These are phyloP conservation scores for Pseudolaguvia tuberculata DNA, from an alignment of 2,113 vertebrate genomes.

Conservation along the genomic window DNA sequence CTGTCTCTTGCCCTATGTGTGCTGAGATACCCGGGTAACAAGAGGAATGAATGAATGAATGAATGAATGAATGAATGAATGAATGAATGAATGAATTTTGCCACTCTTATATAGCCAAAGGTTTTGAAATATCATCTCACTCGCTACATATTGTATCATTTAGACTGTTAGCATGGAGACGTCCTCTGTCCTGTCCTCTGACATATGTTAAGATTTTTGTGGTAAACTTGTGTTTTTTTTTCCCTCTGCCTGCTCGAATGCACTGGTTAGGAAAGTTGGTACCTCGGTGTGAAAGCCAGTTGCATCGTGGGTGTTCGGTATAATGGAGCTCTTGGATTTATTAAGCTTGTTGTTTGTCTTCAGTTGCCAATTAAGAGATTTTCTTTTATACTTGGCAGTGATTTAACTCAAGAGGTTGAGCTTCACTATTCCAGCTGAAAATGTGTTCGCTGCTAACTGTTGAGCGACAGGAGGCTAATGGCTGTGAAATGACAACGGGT, in stretches of 20 bases:
- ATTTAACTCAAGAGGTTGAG: constrained; percentile 1
- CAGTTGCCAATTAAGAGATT: constrained; percentile 8
- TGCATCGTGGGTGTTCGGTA: neutral
- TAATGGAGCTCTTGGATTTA: constrained; percentile 19
- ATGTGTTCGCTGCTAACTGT: constrained; percentile 10
- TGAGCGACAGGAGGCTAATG: constrained; percentile 9
- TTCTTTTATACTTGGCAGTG: constrained; percentile 4
- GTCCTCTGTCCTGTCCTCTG: neutral
- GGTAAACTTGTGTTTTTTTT: neutral
- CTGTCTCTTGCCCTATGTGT: too few species aligned
- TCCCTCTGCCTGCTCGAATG: neutral
- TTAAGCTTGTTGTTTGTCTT: constrained; percentile 6
- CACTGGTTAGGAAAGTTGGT: constrained; percentile 12
- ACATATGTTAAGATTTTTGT: neutral
- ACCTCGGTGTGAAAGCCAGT: constrained; percentile 16
- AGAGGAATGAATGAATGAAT: too few species aligned
- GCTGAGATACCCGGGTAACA: too few species aligned
- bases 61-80: too few species aligned
- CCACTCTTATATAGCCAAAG: neutral
- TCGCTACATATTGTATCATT: constrained; percentile 5
- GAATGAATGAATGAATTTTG: neutral
- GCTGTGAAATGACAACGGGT: neutral
- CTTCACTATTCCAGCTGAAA: constrained; percentile 4
- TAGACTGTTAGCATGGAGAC: constrained; percentile 5
- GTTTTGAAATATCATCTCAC: too few species aligned